A percentile compares a stretch with the other conserved stretches of the same genome.
These are phyloP conservation scores for Anomalospiza imberbis DNA, from an alignment of 2,797 vertebrate genomes.

Conservation along the genomic window DNA sequence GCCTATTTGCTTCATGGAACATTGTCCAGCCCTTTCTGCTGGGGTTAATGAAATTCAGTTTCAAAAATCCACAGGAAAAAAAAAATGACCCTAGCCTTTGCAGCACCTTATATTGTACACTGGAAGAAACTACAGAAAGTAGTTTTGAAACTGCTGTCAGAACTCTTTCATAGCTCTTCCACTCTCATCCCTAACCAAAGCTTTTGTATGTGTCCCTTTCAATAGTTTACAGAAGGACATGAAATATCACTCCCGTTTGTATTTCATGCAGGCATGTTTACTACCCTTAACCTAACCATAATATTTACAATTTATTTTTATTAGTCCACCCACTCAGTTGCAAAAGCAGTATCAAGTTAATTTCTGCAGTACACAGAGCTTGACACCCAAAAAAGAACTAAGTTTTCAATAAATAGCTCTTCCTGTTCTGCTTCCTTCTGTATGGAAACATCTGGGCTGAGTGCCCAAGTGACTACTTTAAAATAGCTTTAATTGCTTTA, in stretches of 20 bases:
- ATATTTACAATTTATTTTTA: conserved; percentile 7
- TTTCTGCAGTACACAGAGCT: background rate
- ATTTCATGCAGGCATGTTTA: background rate
- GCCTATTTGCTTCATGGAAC: background rate
- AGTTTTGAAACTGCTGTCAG: background rate
- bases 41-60: background rate
- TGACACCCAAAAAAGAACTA: background rate
- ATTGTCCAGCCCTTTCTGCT: background rate
- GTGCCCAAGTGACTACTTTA: background rate
- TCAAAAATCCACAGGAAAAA: background rate
- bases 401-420: conserved; percentile 20
- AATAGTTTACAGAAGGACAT: background rate
- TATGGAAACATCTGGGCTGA: conserved; percentile 35
- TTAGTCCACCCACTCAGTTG: background rate
- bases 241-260: background rate
- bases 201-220: background rate
- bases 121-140: background rate
- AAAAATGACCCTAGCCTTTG: background rate
- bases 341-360: background rate
- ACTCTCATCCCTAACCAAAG: background rate
- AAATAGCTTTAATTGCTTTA: conserved; percentile 44
- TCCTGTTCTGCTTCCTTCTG: conserved; percentile 36
- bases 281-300: background rate
- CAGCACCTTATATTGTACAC: background rate
- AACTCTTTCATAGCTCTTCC: background rate